Base-by-base conservation (phyloP, 1,140 invertebrate genomes). In the Bombus waltoni region DNA sequence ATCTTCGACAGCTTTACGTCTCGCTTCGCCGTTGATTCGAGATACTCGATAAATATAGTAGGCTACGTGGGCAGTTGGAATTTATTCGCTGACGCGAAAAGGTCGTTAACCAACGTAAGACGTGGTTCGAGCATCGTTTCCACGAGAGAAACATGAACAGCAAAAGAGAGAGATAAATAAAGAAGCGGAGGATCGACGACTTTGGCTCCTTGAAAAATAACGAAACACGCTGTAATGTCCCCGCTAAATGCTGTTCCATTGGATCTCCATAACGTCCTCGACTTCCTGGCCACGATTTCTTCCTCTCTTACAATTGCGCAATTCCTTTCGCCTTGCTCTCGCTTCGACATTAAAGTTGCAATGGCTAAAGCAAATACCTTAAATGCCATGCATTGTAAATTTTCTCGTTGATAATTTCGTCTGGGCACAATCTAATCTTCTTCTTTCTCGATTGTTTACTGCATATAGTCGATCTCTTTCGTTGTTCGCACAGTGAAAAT, bases 51-150 rank as follows among this genome's bases (percentile, higher is more conserved):
- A 83, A 65, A 87, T 78, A 89, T 59, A 35, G 47, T 62, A 28
- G 47, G 53, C 40, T 77, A 86, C 78, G 84, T 68, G 68, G 79
- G 28, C 38, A 73, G 74, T 28, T 76, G 81, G 85, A 86, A 88
- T 88, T 88, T 82, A 83, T 68, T 88, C 59, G n/a, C 38, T 22
- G 59, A 0, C 70, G 40, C 42, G 47, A 42, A 38, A 68, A 59
- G 84, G 68, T 86, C 87, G 83, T 86, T 88, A 86, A 44, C 81
- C 57, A 42, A 42, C 59, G 70, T 72, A 18, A 84, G 73, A 85
- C 65, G 53, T 42, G 80, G 42, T 59, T 73, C 81, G 42, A 32
- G 74, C 71, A 53, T 10, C 38, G 53, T 72, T 47, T 22, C 3
- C 32, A n/a, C 13, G 59, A 47, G 53, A 44, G 25, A 32, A 47